phyloP scores from a whole-genome alignment of 2,797 vertebrate species.

The Muraenolepis orangiensis region DNA sequence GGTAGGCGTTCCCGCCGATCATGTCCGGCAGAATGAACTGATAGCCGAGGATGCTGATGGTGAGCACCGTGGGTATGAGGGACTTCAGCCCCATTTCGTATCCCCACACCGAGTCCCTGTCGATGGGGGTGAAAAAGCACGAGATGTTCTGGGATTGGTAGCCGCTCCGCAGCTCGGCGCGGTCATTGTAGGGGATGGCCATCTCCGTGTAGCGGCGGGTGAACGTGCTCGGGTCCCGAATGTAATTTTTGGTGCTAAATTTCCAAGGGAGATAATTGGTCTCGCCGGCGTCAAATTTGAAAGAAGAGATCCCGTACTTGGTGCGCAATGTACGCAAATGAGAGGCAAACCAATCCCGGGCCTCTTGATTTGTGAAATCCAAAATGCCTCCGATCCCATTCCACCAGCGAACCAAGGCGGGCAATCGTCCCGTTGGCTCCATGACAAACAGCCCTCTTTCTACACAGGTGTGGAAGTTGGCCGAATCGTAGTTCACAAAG shows the following conservation, averaged over 20 bases:
- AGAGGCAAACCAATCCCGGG: slow-evolving; percentile 86
- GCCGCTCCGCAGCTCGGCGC: slow-evolving; percentile 84
- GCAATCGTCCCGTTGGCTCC: slow-evolving; percentile 79
- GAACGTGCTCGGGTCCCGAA: slow-evolving; percentile 88
- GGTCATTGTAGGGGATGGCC: slow-evolving; percentile 84
- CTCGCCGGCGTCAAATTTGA: slow-evolving; percentile 95
- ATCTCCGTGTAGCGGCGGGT: slow-evolving; percentile 89
- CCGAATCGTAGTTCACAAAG: slow-evolving; percentile 86
- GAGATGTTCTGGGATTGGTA: slow-evolving; percentile 96
- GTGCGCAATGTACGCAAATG: slow-evolving; percentile 80
- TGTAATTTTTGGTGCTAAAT: slow-evolving; percentile 80
- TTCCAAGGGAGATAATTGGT: slow-evolving; percentile 89
- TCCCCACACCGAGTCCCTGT: slow-evolving; percentile 94
- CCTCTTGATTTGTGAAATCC: slow-evolving; percentile 89
- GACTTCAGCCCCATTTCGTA: slow-evolving; percentile 93
- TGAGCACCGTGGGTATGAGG: slow-evolving; percentile 89
- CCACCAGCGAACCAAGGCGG: slow-evolving; percentile 92
- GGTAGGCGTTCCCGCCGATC: slow-evolving; percentile 86
- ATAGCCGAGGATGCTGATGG: slow-evolving; percentile 85
- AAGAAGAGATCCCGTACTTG: slow-evolving; percentile 83
- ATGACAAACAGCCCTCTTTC: slow-evolving; percentile 83
- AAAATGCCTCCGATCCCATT: slow-evolving; percentile 88
- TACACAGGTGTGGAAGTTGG: slow-evolving; percentile 79
- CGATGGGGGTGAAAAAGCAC: slow-evolving; percentile 94
- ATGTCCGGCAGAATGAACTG: slow-evolving; percentile 88